A percentile compares a stretch with the other conserved stretches of the same genome.
These are phyloP conservation scores for Leptatherina wallacei DNA, from an alignment of 2,797 vertebrate genomes.

Conservation along the genomic window DNA sequence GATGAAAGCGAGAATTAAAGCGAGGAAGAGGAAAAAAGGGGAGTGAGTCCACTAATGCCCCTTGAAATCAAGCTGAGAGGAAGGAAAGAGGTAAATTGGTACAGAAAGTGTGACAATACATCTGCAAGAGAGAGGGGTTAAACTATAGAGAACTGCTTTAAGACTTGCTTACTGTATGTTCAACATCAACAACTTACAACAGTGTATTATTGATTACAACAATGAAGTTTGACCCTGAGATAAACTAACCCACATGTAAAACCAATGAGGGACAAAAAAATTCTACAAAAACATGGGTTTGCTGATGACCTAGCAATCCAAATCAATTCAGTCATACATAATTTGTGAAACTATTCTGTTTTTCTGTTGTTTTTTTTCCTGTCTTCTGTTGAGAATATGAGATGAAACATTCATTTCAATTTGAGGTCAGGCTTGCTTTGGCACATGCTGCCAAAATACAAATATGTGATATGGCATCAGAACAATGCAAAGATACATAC, in stretches of 20 bases:
- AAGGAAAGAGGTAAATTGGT: slow-evolving; percentile 24
- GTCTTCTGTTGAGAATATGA: slow-evolving; percentile 43
- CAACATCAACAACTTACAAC: not conserved
- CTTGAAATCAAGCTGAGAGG: slow-evolving; percentile 17
- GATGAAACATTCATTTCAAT: slow-evolving; percentile 64
- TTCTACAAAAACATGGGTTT: slow-evolving; percentile 35
- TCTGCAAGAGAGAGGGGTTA: not conserved
- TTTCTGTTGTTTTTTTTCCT: slow-evolving; percentile 21
- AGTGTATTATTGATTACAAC: not conserved
- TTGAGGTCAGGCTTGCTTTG: slow-evolving; percentile 61
- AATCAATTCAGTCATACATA: slow-evolving; percentile 66
- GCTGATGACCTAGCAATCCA: slow-evolving; percentile 55
- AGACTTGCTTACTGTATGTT: not conserved
- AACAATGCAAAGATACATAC: slow-evolving; percentile 30
- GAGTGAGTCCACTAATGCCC: slow-evolving; percentile 52
- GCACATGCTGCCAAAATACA: slow-evolving; percentile 59
- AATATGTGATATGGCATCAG: slow-evolving; percentile 27
- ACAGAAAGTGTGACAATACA: slow-evolving; percentile 29
- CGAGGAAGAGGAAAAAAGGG: slow-evolving; percentile 25
- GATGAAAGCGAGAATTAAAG: slow-evolving; percentile 57
- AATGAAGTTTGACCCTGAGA: slow-evolving; percentile 9
- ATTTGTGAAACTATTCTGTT: slow-evolving; percentile 37
- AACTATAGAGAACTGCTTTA: not conserved
- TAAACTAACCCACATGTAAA: slow-evolving; percentile 8
- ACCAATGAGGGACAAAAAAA: slow-evolving; percentile 39